phyloP scores from a whole-genome alignment of 1,140 invertebrate genomes.

The Brachionus sp. region DNA sequence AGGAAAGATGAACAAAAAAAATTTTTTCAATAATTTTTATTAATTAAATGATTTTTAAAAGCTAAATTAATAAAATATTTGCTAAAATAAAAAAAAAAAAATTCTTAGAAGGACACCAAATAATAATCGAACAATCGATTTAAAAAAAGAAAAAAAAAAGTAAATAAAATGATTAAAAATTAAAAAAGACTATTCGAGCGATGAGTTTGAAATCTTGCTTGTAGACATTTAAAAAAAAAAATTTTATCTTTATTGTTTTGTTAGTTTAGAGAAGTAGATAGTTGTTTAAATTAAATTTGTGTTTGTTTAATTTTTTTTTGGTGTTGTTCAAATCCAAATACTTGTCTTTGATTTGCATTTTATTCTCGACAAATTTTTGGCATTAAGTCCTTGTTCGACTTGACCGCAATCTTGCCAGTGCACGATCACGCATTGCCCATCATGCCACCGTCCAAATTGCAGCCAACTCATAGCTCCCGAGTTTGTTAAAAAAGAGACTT shows the following conservation, averaged over 20 bases:
- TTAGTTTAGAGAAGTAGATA: not conserved
- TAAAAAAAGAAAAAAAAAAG: not conserved
- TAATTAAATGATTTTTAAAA: slow-evolving; percentile 11
- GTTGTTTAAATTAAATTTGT: not conserved
- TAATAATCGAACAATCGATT: not conserved
- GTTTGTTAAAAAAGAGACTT: not conserved
- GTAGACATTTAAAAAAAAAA: not conserved
- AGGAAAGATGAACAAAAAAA: too few relatives aligned
- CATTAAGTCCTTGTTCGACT: not conserved
- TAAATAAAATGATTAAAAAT: not conserved
- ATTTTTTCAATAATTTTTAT: not conserved
- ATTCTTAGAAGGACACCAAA: not conserved
- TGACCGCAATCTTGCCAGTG: not conserved
- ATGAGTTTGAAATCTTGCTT: not conserved
- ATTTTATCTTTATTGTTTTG: not conserved
- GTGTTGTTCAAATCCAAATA: not conserved
- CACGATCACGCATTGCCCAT: not conserved
- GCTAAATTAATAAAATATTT: slow-evolving; percentile 6
- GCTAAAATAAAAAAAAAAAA: not conserved
- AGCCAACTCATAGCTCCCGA: not conserved
- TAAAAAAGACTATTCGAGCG: not conserved
- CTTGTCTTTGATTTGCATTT: not conserved
- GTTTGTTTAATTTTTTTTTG: not conserved
- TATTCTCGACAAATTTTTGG: not conserved
- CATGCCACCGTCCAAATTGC: not conserved